These are phyloP conservation scores for Synaphobranchus kaupii DNA, from an alignment of 2,797 vertebrate species.

Conservation along the genomic window DNA sequence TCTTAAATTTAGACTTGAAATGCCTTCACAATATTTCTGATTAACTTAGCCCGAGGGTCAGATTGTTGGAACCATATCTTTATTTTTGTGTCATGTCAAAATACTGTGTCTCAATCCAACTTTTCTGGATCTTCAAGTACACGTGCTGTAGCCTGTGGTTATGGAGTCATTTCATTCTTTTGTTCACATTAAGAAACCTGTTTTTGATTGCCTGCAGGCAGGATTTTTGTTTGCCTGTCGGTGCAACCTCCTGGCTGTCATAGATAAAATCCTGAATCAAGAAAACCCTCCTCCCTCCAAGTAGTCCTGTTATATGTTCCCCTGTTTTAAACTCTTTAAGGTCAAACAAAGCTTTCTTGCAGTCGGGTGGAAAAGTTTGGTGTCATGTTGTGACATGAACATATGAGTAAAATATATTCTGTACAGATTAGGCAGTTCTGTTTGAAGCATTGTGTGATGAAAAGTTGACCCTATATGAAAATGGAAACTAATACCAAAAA, in stretches of 20 bases:
- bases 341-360: background rate
- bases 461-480: background rate
- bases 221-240: background rate
- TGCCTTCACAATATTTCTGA: background rate
- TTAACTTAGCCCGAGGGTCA: background rate
- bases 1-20: background rate
- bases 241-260: background rate
- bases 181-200: background rate
- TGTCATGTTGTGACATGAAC: background rate
- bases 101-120: background rate
- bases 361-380: background rate
- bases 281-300: background rate
- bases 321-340: background rate
- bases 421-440: background rate
- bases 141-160: background rate
- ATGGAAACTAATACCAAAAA: background rate
- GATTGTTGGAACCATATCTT: background rate
- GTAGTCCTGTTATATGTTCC: background rate
- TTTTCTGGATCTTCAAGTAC: background rate
- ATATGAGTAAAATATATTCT: background rate
- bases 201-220: slow-evolving; percentile 5
- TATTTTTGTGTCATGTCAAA: background rate
- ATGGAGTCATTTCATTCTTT: slow-evolving; percentile 8
- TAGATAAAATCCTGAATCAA: background rate
- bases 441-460: background rate